phyloP scores from a whole-genome alignment of 1,140 invertebrate species.

The Drosophila ambigua region DNA sequence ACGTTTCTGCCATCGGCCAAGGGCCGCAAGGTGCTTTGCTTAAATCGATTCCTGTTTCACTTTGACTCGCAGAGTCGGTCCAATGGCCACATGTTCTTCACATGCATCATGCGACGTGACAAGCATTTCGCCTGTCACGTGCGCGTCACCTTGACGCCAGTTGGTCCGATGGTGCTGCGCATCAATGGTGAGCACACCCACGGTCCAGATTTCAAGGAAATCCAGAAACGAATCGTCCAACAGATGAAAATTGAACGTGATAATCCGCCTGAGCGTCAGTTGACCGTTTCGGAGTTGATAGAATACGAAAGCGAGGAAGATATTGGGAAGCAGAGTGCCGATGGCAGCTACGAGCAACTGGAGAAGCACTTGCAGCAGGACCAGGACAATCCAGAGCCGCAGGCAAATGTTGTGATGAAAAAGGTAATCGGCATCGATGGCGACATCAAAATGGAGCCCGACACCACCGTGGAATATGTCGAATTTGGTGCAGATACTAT shows the following conservation, averaged over 20 bases:
- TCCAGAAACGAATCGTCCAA: conserved; percentile 48
- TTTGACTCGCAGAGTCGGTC: conserved; percentile 67
- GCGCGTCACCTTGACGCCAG: conserved; percentile 62
- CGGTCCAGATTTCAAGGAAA: conserved; percentile 50
- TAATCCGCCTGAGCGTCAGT: conserved; percentile 1
- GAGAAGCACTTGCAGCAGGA: conserved; percentile 6
- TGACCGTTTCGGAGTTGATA: not conserved
- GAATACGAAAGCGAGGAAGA: conserved; percentile 52
- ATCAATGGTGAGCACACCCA: conserved; percentile 75
- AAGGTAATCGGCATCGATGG: conserved; percentile 72
- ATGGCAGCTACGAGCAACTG: conserved; percentile 33
- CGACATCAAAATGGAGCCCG: conserved; percentile 63
- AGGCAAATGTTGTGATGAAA: conserved; percentile 52
- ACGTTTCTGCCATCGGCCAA: conserved; percentile 76
- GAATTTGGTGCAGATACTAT: conserved; percentile 65
- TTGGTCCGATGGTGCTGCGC: conserved; percentile 54
- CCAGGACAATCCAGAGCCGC: not conserved
- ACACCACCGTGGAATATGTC: conserved; percentile 56
- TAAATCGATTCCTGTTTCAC: conserved; percentile 66
- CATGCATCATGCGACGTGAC: conserved; percentile 64
- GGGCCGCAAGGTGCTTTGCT: conserved; percentile 67
- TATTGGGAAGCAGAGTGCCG: conserved; percentile 10
- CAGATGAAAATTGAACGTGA: conserved; percentile 31
- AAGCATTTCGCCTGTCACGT: conserved; percentile 68
- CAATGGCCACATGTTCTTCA: conserved; percentile 76